A percentile compares a stretch with the other conserved stretches of the same genome.
Conservation (phyloP, 2,113 vertebrate genomes). For the Odocoileus virginianus region DNA sequence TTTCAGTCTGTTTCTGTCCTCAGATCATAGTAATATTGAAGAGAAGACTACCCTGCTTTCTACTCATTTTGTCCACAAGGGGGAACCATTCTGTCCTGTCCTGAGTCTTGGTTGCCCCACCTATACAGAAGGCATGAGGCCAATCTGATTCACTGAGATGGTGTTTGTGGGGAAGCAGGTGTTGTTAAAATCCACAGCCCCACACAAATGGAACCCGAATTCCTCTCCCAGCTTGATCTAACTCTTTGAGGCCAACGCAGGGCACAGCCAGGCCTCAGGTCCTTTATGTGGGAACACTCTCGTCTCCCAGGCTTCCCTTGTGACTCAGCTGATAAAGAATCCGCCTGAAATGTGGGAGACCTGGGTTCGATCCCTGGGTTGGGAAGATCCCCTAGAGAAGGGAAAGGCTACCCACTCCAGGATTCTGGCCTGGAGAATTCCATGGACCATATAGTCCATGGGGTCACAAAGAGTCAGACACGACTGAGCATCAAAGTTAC, state of each 20-base stretch:
- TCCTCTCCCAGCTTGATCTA: background rate
- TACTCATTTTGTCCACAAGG: background rate
- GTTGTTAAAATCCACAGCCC: no score
- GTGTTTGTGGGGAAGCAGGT: fast-evolving
- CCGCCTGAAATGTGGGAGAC: fast-evolving
- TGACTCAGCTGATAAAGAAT: background rate
- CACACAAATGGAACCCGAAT: fast-evolving
- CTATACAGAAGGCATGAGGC: no score
- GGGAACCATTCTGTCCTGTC: background rate
- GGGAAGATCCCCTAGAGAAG: background rate
- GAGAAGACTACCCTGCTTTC: background rate
- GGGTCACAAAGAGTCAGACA: background rate
- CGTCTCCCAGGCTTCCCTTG: background rate
- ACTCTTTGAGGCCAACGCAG: no score
- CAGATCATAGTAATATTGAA: no score
- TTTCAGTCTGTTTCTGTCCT: background rate
- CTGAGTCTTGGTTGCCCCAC: background rate
- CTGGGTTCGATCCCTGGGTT: background rate
- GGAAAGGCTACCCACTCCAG: background rate
- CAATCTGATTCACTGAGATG: no score
- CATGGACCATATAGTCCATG: background rate
- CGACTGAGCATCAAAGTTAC: background rate
- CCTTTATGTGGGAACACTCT: background rate
- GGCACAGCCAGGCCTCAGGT: background rate
- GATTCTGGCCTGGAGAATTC: background rate